Evolutionary conservation across 2,888 invertebrate species (phyloP).

Genomic region (Crepidodera aurea): DNA sequence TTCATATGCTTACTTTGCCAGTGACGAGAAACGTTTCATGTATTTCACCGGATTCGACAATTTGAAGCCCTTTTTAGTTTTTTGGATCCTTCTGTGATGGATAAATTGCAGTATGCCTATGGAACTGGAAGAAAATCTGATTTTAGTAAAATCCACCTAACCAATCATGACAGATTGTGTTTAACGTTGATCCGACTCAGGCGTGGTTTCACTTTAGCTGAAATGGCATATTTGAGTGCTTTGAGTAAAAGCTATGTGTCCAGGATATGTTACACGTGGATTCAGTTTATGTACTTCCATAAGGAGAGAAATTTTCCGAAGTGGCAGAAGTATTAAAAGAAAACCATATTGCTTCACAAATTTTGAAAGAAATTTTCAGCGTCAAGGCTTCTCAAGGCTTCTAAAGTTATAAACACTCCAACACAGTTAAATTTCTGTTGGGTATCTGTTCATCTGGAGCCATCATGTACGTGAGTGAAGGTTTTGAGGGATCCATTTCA

Average conservation of each 20-base stretch:
- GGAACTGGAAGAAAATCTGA: not conserved
- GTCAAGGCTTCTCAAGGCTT: not conserved
- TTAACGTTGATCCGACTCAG: too few species aligned
- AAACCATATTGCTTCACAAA: not conserved
- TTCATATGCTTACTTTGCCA: conserved; percentile 1
- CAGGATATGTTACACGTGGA: not conserved
- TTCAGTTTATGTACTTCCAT: not conserved
- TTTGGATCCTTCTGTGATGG: conserved; percentile 8
- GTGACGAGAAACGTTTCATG: conserved; percentile 8
- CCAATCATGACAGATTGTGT: too few species aligned
- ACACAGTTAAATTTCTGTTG: conserved; percentile 16
- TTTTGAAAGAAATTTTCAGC: not conserved
- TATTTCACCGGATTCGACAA: conserved; percentile 13
- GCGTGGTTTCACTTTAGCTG: too few species aligned
- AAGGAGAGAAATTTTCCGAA: not conserved
- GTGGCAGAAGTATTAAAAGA: not conserved
- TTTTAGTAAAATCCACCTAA: not conserved
- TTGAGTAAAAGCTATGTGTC: too few species aligned
- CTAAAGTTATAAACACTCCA: not conserved
- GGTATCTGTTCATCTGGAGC: conserved; percentile 15
- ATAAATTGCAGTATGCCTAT: conserved; percentile 7
- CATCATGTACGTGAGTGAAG: conserved; percentile 9
- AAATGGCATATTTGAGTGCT: too few species aligned
- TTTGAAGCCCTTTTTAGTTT: conserved; percentile 8
- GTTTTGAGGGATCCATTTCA: not conserved